phyloP scores from a whole-genome alignment of 2,888 invertebrate species.

The Omphaloscelis lunosa region DNA sequence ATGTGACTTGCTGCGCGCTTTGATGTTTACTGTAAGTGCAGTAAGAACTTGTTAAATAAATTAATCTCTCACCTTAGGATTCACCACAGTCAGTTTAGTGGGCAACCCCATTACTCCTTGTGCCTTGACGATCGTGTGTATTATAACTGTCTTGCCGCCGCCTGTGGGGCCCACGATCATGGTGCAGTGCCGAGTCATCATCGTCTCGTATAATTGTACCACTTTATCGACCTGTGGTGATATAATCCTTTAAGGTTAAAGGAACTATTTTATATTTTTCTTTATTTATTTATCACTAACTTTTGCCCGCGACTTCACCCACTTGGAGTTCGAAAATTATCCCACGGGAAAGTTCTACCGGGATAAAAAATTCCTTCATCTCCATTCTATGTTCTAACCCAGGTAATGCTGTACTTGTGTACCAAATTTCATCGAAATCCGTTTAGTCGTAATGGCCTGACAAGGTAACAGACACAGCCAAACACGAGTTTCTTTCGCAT shows the following conservation, averaged over 20 bases:
- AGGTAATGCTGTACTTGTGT: too few relatives aligned
- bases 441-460: too few relatives aligned
- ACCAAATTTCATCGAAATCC: too few relatives aligned
- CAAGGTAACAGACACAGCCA: too few relatives aligned
- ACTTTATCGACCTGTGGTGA: slow-evolving; percentile 94
- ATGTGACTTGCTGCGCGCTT: neutral
- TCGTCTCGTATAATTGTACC: slow-evolving; percentile 97
- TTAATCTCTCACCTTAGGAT: slow-evolving; percentile 93
- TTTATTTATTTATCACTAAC: neutral
- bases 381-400: too few relatives aligned
- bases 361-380: too few relatives aligned
- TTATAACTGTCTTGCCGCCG: slow-evolving; percentile 97
- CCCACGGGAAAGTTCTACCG: neutral
- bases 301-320: neutral
- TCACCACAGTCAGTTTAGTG: slow-evolving; percentile 95
- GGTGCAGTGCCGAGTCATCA: slow-evolving; percentile 98
- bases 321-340: neutral
- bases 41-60: neutral
- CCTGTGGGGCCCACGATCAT: slow-evolving; percentile 98
- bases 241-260: neutral
- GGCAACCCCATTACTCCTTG: slow-evolving; percentile 94
- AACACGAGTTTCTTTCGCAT: too few relatives aligned
- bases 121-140: slow-evolving; percentile 94
- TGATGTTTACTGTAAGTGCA: neutral
- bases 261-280: neutral